Base-by-base conservation (phyloP, 2,888 invertebrate genomes). In the Reticulitermes lucifugus region DNA sequence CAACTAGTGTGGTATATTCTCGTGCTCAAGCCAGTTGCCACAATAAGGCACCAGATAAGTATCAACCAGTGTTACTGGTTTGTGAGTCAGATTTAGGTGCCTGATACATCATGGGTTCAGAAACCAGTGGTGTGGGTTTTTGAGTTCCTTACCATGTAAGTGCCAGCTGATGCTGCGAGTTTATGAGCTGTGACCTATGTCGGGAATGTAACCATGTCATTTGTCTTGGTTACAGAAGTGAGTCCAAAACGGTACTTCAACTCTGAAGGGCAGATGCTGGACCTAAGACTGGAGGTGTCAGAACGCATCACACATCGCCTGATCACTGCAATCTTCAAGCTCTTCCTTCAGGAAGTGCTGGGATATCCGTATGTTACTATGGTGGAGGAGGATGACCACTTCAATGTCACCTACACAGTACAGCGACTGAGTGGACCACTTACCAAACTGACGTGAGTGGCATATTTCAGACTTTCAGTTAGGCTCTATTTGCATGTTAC, bases 221-320 rank as follows among this genome's bases (percentile, higher is more conserved):
- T 41, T 7, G 41, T 59, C 14, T 25, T 60, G 0, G 14, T 79
- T 79, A 0, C 81, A 84, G 84, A 73, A 70, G 84, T 84, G 81
- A 84, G 59, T 25, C 92, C 92, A 18, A 92, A 92, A 88, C 90
- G 91, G 82, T 90, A 91, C 83, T 89, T 92, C 46, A 89, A 91
- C 84, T 88, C 90, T 79, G 90, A 91, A n/a, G 90, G 90, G 7
- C 88, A 90, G 81, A 89, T 91, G 1, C 86, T 92, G 83, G 90
- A 90, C 85, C 90, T 93, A 41, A 91, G 90, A 1, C 89, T 95
- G 84, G 93, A 94, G 88, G 91, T 93, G 0, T 93, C 94, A 0
- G 90, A 90, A 55, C 90, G 93, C 83, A 88, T 93, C 14, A 92
- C 93, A 0, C 94, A 95, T 88, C 92, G 93, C 86, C 89, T 95